A percentile compares a stretch with the other conserved stretches of the same genome.
These are phyloP conservation scores for Elgaria multicarinata DNA, from an alignment of 2,113 vertebrate species.

Conservation along the genomic window DNA sequence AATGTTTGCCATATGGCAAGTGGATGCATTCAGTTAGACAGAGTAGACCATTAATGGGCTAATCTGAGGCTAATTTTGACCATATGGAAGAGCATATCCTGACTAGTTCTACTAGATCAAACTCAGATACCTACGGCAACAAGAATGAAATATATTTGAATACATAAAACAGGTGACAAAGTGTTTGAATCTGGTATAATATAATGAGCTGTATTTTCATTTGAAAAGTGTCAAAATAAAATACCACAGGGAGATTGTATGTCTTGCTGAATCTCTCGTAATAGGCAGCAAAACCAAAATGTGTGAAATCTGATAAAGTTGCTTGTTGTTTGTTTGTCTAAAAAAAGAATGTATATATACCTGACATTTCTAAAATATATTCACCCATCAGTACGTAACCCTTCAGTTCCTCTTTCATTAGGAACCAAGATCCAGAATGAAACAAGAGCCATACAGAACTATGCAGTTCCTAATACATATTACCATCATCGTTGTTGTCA, in stretches of 20 bases:
- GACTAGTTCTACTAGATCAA: constrained; percentile 6
- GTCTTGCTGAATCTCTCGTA: constrained; percentile 67
- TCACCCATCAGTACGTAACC: not conserved
- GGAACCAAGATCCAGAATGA: not conserved
- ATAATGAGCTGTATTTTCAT: constrained; percentile 73
- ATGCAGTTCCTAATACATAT: not conserved
- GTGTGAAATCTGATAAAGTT: constrained; percentile 71
- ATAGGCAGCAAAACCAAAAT: constrained; percentile 71
- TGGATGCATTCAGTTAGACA: not conserved
- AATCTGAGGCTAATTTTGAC: constrained; percentile 16
- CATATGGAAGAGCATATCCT: not conserved
- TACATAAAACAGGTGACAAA: constrained; percentile 66
- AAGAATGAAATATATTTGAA: constrained; percentile 44
- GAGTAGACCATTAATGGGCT: not conserved
- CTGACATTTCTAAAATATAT: not conserved
- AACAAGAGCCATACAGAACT: not conserved
- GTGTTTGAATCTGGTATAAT: constrained; percentile 63
- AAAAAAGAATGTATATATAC: constrained; percentile 10
- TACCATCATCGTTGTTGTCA: not conserved
- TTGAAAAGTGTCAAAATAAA: constrained; percentile 75
- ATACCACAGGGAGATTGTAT: constrained; percentile 67
- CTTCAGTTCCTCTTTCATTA: not conserved
- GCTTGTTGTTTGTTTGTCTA: constrained; percentile 3
- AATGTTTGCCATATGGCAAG: not conserved
- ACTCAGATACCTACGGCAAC: constrained; percentile 20